Evolutionary conservation across 2,797 vertebrate species (phyloP).

Genomic region (Chelon labrosus): DNA sequence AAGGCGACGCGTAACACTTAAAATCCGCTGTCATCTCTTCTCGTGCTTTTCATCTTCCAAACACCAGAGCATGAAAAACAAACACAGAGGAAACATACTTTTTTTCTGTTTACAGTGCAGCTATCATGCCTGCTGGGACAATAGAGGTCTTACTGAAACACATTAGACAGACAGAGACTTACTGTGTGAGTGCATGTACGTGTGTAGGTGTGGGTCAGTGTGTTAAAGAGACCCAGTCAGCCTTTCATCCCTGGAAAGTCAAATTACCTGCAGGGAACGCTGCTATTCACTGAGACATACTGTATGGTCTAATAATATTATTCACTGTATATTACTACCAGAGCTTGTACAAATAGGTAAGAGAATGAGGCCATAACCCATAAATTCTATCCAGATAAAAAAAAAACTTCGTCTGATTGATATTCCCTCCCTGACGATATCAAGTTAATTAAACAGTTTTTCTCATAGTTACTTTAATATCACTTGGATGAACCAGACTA

Average conservation of each 20-base stretch:
- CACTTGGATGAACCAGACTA: slow-evolving; percentile 28
- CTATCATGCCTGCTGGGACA: slow-evolving; percentile 52
- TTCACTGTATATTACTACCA: slow-evolving; percentile 46
- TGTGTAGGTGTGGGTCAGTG: slow-evolving; percentile 53
- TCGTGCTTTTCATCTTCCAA: slow-evolving; percentile 65
- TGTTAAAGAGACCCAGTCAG: slow-evolving; percentile 34
- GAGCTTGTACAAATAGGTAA: slow-evolving; percentile 37
- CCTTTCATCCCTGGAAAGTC: slow-evolving; percentile 50
- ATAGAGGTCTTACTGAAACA: slow-evolving; percentile 64
- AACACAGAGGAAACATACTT: slow-evolving; percentile 42
- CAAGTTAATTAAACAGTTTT: slow-evolving; percentile 45
- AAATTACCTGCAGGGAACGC: slow-evolving; percentile 57
- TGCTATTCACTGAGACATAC: slow-evolving; percentile 44
- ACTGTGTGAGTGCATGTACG: slow-evolving; percentile 7
- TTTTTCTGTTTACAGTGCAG: slow-evolving; percentile 43
- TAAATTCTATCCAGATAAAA: slow-evolving; percentile 33
- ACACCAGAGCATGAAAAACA: slow-evolving; percentile 51
- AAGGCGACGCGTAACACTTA: slow-evolving; percentile 63
- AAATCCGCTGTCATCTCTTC: slow-evolving; percentile 67
- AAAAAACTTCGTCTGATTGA: slow-evolving; percentile 1
- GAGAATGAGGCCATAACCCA: slow-evolving; percentile 34
- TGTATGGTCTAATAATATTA: slow-evolving; percentile 53
- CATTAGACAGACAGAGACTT: slow-evolving; percentile 50
- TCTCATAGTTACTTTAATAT: slow-evolving; percentile 26
- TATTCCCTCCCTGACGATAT: slow-evolving; percentile 24